Base-by-base conservation (phyloP, 2,113 vertebrate species). In the Malaclemys terrapin region DNA sequence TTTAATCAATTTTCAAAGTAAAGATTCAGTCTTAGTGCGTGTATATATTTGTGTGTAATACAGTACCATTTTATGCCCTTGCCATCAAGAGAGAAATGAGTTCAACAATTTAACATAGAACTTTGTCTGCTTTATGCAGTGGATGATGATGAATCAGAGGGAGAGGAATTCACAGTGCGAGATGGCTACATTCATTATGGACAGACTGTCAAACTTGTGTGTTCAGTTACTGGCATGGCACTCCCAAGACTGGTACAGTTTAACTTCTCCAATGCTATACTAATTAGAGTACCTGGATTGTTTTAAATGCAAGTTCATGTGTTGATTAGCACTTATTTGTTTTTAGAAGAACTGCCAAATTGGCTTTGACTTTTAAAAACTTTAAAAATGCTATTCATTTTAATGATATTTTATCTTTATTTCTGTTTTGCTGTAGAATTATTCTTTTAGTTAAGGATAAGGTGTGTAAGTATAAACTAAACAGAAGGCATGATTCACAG, bases 151-250 rank as follows among this genome's bases (percentile, higher is more conserved):
- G 99, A 99, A 98, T 99, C 99, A 1, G 99, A 99, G 97, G 99
- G 99, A 96, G 99, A 99, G 96, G 99, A 99, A 98, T 99, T 99
- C 98, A 99, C 99, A 87, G 99, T 99, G 94, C 98, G 99, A 93
- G 99, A 99, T 31, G 99, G 99, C 96, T 99, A 99, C 97, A 99
- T 99, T 98, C 99, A 99, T 97, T 99, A 99, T 45, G 99, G 99
- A 87, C 99, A 99, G 97, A 99, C 99, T 2, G 99, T 99, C 95
- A 99, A 99, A 97, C 99, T 99, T 76, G 99, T 99, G 12, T 99
- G 99, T 97, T 99, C 99, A 1, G 99, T 99, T 92, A 99, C 99
- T 45, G 99, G 99, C 98, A 99, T 99, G 99, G 99, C 99, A 82
- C 99, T 99, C 97, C 99, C 99, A 22, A 98, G 99, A 99, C 98